These are phyloP conservation scores for Fregetta grallaria DNA, from an alignment of 2,113 vertebrate genomes.

Conservation along the genomic window DNA sequence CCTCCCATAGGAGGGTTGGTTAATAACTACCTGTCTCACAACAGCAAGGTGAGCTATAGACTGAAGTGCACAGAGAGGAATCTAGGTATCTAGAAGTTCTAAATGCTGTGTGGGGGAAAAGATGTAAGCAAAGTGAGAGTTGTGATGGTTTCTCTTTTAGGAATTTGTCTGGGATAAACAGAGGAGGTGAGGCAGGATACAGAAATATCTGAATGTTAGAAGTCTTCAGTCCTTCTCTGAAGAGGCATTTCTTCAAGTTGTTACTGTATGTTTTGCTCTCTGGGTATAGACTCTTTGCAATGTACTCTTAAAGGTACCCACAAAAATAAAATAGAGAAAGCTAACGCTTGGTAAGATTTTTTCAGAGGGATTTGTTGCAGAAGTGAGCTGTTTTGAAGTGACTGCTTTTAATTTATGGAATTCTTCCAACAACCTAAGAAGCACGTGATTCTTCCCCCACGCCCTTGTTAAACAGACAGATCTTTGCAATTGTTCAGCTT, in stretches of 20 bases:
- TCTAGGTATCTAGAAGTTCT: neutral
- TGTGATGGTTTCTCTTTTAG: neutral
- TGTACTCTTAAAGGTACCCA: neutral
- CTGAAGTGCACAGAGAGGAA: neutral
- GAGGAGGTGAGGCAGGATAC: neutral
- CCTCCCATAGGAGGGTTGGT: neutral
- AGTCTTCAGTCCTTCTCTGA: neutral
- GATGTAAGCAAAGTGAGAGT: neutral
- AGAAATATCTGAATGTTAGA: neutral
- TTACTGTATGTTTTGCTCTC: neutral
- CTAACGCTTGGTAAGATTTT: neutral
- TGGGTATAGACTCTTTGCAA: neutral
- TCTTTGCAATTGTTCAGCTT: neutral
- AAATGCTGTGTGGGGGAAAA: neutral
- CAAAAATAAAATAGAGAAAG: neutral
- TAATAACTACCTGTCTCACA: neutral
- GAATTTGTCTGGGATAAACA: neutral
- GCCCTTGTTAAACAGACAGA: neutral
- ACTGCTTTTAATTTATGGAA: neutral
- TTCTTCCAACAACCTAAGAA: neutral
- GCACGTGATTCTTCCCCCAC: neutral
- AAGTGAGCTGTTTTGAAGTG: neutral
- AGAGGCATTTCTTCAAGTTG: neutral
- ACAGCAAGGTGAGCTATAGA: neutral
- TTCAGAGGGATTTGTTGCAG: neutral